These are phyloP conservation scores for Lordiphosa andalusiaca DNA, from an alignment of 2,888 invertebrate species.

Conservation along the genomic window DNA sequence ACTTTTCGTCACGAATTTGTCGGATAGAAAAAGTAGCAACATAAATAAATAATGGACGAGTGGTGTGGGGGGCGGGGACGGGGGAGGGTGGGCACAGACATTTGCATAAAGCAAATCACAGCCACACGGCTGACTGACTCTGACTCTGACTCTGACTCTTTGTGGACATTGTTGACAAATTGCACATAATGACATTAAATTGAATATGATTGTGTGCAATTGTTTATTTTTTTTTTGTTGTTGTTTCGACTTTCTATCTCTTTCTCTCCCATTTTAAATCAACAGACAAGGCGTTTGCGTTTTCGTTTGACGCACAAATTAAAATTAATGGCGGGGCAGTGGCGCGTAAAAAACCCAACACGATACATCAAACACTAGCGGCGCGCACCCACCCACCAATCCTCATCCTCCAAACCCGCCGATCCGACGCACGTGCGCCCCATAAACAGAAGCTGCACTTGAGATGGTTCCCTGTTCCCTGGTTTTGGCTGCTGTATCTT, in stretches of 20 bases:
- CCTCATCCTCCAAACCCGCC: constrained; percentile 4
- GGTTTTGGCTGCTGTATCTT: constrained; percentile 16
- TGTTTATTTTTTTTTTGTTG: constrained; percentile 46
- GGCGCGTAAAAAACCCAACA: constrained; percentile 64
- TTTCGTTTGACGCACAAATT: constrained; percentile 66
- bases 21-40: constrained; percentile 48
- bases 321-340: constrained; percentile 75
- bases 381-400: constrained; percentile 28
- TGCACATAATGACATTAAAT: constrained; percentile 79
- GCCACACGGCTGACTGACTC: constrained; percentile 53
- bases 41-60: constrained; percentile 66
- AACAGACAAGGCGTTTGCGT: constrained; percentile 37
- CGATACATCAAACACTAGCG: constrained; percentile 47
- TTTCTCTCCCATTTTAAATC: constrained; percentile 14
- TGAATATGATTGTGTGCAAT: constrained; percentile 79
- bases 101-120: constrained; percentile 68
- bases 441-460: constrained; percentile 76
- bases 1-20: constrained; percentile 79
- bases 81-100: constrained; percentile 37
- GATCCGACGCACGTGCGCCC: constrained; percentile 30
- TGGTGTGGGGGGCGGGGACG: constrained; percentile 9
- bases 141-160: constrained; percentile 44
- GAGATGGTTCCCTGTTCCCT: constrained; percentile 46
- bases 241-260: constrained; percentile 1
- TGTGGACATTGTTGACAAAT: constrained; percentile 77